A percentile compares a stretch with the other conserved stretches of the same genome.
Evolutionary conservation across 2,888 invertebrate species (phyloP).

Genomic region (Escarpia spicata): DNA sequence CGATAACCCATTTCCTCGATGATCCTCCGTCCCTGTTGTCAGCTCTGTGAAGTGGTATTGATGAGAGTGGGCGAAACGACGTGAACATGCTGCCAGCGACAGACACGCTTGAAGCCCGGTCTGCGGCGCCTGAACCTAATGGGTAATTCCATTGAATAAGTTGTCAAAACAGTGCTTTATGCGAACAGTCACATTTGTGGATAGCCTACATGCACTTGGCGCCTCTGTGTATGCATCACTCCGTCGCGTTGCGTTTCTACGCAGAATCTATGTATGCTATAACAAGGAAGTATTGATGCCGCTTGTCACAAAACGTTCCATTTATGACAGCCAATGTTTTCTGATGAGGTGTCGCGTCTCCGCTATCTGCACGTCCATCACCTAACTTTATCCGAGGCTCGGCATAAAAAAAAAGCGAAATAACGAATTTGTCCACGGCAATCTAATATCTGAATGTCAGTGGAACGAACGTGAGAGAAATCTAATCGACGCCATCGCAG

Average conservation of each 20-base stretch:
- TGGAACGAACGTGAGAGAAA: not conserved
- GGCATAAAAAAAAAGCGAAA: not conserved
- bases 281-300: not conserved
- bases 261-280: not conserved
- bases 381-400: not conserved
- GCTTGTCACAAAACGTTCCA: not conserved
- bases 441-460: not conserved
- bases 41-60: not conserved
- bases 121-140: not conserved
- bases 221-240: not conserved
- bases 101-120: not conserved
- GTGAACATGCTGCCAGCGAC: not conserved
- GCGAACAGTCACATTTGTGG: not conserved
- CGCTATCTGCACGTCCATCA: not conserved
- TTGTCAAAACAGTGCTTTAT: not conserved
- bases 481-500: not conserved
- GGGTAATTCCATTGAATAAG: not conserved
- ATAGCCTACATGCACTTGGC: not conserved
- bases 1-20: not conserved
- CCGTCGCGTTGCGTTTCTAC: not conserved
- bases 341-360: not conserved
- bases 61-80: not conserved
- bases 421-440: not conserved
- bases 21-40: not conserved
- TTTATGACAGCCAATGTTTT: slow-evolving; percentile 3